Percentiles rank a stretch among this genome's conserved stretches.
phyloP scores from a whole-genome alignment of 2,888 invertebrate genomes.

The Physocephala rufipes region DNA sequence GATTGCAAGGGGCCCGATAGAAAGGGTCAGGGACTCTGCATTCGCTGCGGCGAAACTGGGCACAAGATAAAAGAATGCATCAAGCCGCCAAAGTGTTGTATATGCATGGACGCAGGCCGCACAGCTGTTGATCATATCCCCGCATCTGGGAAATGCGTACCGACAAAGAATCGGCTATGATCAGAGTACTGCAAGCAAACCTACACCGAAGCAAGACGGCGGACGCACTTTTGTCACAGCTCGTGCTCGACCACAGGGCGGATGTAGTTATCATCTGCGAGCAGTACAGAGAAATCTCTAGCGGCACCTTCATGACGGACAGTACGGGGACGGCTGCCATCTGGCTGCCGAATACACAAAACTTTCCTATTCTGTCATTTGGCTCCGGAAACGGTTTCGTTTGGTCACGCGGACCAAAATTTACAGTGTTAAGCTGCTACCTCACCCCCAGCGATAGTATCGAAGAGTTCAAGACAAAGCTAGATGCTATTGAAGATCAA shows the following conservation, averaged over 20 bases:
- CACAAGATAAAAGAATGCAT: background rate
- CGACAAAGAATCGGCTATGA: background rate
- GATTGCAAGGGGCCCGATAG: conserved; percentile 11
- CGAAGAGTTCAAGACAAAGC: background rate
- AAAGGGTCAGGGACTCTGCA: background rate
- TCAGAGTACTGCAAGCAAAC: background rate
- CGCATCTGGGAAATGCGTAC: background rate
- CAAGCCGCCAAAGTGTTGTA: background rate
- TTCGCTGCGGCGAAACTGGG: background rate
- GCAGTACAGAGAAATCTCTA: conserved; percentile 3
- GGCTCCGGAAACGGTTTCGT: background rate
- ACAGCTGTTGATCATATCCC: background rate
- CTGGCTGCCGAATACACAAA: background rate
- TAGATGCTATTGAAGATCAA: background rate
- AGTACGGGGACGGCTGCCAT: background rate
- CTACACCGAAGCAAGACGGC: background rate
- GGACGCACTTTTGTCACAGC: background rate
- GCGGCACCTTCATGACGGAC: too few relatives aligned
- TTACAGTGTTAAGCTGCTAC: background rate
- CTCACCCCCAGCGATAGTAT: background rate
- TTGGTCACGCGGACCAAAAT: background rate
- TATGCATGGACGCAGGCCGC: background rate
- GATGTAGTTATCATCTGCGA: background rate
- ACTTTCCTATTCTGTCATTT: background rate
- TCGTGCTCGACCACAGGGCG: background rate